Conservation (phyloP, 2,113 vertebrate species). For the Columba janthina region DNA sequence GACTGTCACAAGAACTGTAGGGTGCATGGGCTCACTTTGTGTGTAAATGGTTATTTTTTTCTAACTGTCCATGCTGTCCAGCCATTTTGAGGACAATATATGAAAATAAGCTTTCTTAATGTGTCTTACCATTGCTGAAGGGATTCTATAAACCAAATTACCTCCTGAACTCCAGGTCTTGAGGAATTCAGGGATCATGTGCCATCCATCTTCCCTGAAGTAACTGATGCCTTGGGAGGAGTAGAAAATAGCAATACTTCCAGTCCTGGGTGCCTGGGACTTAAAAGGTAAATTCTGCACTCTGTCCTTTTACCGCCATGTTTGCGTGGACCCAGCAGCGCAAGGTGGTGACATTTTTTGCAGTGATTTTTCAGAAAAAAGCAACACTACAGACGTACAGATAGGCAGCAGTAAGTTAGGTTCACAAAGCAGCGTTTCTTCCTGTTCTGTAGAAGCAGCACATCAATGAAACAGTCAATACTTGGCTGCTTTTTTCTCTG, state of each 20-base stretch:
- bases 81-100: not conserved
- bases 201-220: not conserved
- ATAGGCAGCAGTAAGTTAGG: not conserved
- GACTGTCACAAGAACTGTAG: not conserved
- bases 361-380: conserved; percentile 22
- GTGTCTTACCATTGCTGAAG: not conserved
- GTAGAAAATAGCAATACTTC: not conserved
- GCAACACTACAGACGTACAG: not conserved
- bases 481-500: conserved; percentile 57
- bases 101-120: not conserved
- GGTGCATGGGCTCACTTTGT: not conserved
- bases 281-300: not conserved
- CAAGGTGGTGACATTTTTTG: not conserved
- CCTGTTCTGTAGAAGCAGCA: conserved; percentile 13
- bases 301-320: not conserved
- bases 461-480: conserved; percentile 66
- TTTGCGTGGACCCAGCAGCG: not conserved
- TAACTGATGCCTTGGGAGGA: not conserved
- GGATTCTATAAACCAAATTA: not conserved
- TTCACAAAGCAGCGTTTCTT: not conserved
- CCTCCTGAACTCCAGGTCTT: not conserved
- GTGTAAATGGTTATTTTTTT: not conserved
- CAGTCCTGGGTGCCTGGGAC: not conserved
- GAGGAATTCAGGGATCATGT: not conserved
- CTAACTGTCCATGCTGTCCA: no score